A percentile compares a stretch with the other conserved stretches of the same genome.
phyloP scores from a whole-genome alignment of 2,113 vertebrate species.

The Trogon surrucura region DNA sequence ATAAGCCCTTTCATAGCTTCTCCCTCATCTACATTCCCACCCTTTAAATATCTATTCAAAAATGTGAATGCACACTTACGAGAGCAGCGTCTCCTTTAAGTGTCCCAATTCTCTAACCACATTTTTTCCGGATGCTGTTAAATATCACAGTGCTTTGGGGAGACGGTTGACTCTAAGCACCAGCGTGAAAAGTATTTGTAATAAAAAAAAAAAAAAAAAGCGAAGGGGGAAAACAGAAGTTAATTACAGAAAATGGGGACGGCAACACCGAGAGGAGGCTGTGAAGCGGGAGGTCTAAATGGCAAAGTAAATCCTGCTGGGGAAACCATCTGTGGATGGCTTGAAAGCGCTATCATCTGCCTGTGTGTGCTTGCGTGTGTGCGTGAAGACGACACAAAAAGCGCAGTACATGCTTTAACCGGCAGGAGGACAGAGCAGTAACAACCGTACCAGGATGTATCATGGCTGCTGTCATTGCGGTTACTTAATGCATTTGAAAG shows the following conservation, averaged over 20 bases:
- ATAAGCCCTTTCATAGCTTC: conserved; percentile 61
- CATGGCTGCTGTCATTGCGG: background rate
- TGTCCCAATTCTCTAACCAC: conserved; percentile 56
- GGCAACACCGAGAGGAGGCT: conserved; percentile 4
- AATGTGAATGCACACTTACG: conserved; percentile 48
- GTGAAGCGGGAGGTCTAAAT: conserved; percentile 44
- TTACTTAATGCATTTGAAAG: background rate
- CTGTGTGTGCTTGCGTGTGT: background rate
- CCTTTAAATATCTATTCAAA: conserved; percentile 58
- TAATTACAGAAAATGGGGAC: conserved; percentile 21
- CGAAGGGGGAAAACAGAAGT: background rate
- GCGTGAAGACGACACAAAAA: background rate
- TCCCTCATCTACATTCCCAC: conserved; percentile 41
- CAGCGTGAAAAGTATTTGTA: background rate
- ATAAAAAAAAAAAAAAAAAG: background rate
- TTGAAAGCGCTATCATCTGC: background rate
- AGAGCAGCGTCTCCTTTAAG: conserved; percentile 57
- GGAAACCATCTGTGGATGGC: conserved; percentile 17
- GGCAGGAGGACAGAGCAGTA: background rate
- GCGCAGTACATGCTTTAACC: background rate
- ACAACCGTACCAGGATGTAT: background rate
- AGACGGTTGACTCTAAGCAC: background rate
- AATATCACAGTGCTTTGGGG: conserved; percentile 50
- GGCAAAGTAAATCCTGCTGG: conserved; percentile 34
- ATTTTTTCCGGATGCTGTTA: conserved; percentile 49